Evolutionary conservation across 2,888 invertebrate species (phyloP).

Genomic region (Pseudococcus viburni): DNA sequence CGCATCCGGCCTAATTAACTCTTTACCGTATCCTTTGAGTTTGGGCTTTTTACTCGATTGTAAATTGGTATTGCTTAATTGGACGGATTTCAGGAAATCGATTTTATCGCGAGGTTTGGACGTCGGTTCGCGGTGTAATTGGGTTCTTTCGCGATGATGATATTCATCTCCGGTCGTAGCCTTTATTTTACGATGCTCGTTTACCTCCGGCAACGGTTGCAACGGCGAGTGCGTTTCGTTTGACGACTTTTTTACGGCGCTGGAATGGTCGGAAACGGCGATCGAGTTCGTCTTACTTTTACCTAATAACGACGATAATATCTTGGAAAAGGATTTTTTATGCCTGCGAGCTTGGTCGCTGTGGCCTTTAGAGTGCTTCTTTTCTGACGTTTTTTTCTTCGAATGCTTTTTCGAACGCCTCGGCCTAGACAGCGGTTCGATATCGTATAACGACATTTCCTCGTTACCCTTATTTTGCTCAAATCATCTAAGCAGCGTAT

Average conservation of each 20-base stretch:
- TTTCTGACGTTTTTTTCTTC: neutral
- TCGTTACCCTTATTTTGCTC: neutral
- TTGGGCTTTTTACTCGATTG: neutral
- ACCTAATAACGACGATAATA: neutral
- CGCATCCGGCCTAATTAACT: constrained; percentile 11
- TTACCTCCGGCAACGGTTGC: neutral
- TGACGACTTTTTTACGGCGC: constrained; percentile 4
- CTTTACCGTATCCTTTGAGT: neutral
- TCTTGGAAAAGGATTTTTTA: constrained; percentile 23
- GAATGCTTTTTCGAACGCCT: neutral
- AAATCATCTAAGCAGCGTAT: no score
- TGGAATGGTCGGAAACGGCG: neutral
- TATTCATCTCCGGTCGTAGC: neutral
- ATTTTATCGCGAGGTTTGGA: neutral
- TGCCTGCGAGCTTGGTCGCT: neutral
- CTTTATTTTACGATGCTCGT: neutral
- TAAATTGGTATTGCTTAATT: constrained; percentile 43
- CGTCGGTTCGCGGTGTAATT: neutral
- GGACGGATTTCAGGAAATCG: constrained; percentile 1
- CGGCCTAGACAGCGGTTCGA: neutral
- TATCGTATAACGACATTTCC: neutral
- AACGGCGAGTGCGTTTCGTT: neutral
- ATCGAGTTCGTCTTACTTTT: neutral
- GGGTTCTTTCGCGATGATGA: neutral
- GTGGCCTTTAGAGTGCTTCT: no score